Base-by-base conservation (phyloP, 2,797 vertebrate genomes). In the Vireo griseus region DNA sequence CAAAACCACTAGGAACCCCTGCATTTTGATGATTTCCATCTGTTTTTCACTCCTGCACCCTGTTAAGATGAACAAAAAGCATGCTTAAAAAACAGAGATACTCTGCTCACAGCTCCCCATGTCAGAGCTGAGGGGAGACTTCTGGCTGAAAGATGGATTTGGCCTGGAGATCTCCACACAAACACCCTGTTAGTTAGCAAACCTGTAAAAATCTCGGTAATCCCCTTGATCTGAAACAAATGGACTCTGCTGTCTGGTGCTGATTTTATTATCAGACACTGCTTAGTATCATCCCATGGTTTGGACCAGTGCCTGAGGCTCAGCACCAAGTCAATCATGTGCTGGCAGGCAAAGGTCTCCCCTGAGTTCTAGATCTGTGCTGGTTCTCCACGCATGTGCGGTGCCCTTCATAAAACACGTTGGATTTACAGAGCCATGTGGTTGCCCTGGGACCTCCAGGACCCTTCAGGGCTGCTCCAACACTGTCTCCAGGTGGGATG, bases 231-330 rank as follows among this genome's bases (percentile, higher is more conserved):
- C 76, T 88, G 92, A 95, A 96, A 92, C 93, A 95, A 96, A 96
- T 84, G 89, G 79, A 31, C 73, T 94, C 84, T 88, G 76, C 91
- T 95, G 78, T 86, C 94, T 88, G 69, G 79, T 92, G 81, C 94
- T 94, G 94, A 92, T 90, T 96, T 97, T 95, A 95, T 95, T 92
- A 91, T 95, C 91, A 93, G 81, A 93, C 87, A 73, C 94, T 95
- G 91, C 84, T 93, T 72, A 92, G 69, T 45, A 65, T 95, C 92
- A 94, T 94, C 94, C 65, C 55, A 75, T 31, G 72, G 52, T 69
- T 92, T 95, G 91, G 91, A 82, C 16, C 35, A 8, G 33, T 40
- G 94, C 94, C 92, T 54, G 37, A 86, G 66, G 31, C 72, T 74
- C 75, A 51, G 4, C 2, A 3, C 47, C 3, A 33, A 83, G 84